A percentile compares a stretch with the other conserved stretches of the same genome.
These are phyloP conservation scores for Takifugu flavidus DNA, from an alignment of 2,113 vertebrate species.

Conservation along the genomic window DNA sequence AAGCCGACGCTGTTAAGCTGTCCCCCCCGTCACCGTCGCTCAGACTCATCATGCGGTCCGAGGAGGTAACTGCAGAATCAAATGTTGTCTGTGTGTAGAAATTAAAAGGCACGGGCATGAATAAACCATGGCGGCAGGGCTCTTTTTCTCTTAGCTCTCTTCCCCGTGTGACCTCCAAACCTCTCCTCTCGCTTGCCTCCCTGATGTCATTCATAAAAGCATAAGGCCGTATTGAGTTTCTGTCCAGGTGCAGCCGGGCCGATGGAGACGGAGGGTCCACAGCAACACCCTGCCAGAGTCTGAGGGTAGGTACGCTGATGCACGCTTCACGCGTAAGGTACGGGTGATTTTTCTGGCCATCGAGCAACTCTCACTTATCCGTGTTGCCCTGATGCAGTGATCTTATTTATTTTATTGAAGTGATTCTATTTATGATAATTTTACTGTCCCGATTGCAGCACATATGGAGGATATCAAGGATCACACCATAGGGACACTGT, in stretches of 20 bases:
- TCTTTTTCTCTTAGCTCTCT: conserved; percentile 11
- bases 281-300: too few relatives aligned
- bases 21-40: conserved; percentile 29
- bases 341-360: too few relatives aligned
- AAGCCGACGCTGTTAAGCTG: conserved; percentile 50
- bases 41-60: conserved; percentile 35
- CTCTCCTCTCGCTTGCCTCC: conserved; percentile 11
- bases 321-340: too few relatives aligned
- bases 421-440: too few relatives aligned
- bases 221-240: conserved; percentile 63
- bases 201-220: conserved; percentile 45
- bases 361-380: too few relatives aligned
- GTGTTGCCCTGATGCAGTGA: too few relatives aligned
- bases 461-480: too few relatives aligned
- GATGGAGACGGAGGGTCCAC: neutral
- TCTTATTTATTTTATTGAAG: too few relatives aligned
- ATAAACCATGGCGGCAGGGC: conserved; percentile 34
- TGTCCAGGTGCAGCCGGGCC: conserved; percentile 45
- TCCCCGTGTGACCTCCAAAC: conserved; percentile 25
- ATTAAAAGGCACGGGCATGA: conserved; percentile 45
- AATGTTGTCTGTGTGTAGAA: conserved; percentile 30
- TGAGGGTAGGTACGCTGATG: too few relatives aligned
- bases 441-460: too few relatives aligned
- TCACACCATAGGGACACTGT: too few relatives aligned
- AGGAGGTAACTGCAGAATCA: conserved; percentile 14